Base-by-base conservation (phyloP, 2,888 invertebrate species). In the Oscheius onirici region DNA sequence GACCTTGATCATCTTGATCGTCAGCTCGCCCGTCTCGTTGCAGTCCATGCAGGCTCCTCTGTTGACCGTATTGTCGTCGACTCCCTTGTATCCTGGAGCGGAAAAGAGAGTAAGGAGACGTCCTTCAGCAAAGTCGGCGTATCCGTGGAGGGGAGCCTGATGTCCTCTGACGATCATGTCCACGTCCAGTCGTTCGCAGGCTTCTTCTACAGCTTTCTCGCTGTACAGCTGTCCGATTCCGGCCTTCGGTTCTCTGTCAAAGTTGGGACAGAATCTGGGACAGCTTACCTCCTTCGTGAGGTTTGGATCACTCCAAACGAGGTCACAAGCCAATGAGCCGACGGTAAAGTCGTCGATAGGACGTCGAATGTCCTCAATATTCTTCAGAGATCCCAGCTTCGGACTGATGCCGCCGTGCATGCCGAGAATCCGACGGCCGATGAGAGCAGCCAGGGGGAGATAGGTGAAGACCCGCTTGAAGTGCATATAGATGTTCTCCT, bases 381-480 rank as follows among this genome's bases (percentile, higher is more conserved):
- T 73, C 63, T 71, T 28, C 3, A 74, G 60, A 22, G 40, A 51
- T 26, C 15, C 69, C 71, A 80, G 54, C 55, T 77, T 75, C 20
- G 80, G 80, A 43, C 75, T 75, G 60, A 80, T 72, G 11, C 80
- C 80, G 13, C 80, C 80, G 61, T 80, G 80, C 76, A 80, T 76
- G 51, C 76, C 77, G n/a, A 80, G 77, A 40, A 79, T 74, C 26
- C 71, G 46, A 1, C 71, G 65, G 26, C 78, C 78, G 43, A 80
- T 70, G 11, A 77, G 65, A 11, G 72, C 76, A 22, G 78, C 77
- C 44, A 80, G 60, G 6, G 80, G 80, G 26, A 80, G 69, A 13
- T 77, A 54, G 58, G 58, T 73, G 69, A 80, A 80, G 51, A 77
- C 66, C 51, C 68, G 54, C 41, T 77, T 77, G 76, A 79, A 80